Evolutionary conservation across 2,888 invertebrate genomes (phyloP).

Genomic region (Trichacis sp.): DNA sequence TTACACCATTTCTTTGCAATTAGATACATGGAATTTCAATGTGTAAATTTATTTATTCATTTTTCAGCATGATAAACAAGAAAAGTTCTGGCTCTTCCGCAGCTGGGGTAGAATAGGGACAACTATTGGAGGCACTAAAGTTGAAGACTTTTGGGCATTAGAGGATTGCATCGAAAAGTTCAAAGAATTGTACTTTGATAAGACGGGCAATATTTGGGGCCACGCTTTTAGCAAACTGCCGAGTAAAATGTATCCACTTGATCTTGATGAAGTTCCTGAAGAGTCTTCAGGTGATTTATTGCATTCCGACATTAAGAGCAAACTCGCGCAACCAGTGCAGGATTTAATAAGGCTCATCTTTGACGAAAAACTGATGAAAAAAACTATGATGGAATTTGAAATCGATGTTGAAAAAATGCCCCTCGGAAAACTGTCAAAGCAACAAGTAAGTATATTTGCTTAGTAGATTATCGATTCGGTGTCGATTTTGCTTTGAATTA

Average conservation of each 20-base stretch:
- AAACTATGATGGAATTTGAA: slow-evolving; percentile 93
- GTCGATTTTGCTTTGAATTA: no score
- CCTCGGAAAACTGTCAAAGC: slow-evolving; percentile 90
- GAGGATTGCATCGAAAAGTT: slow-evolving; percentile 76
- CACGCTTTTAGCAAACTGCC: slow-evolving; percentile 78
- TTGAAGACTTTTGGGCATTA: slow-evolving; percentile 71
- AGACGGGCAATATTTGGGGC: slow-evolving; percentile 86
- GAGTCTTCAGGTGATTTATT: slow-evolving; percentile 67
- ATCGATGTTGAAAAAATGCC: slow-evolving; percentile 99
- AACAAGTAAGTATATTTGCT: slow-evolving; percentile 33
- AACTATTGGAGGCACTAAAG: slow-evolving; percentile 82
- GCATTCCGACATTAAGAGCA: slow-evolving; percentile 74
- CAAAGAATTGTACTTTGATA: slow-evolving; percentile 77
- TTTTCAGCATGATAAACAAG: slow-evolving; percentile 72
- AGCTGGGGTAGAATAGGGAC: slow-evolving; percentile 97
- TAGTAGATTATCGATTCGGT: no score
- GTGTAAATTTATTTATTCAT: no score
- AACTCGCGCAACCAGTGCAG: slow-evolving; percentile 82
- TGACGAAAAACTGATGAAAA: slow-evolving; percentile 92
- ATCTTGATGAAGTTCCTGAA: slow-evolving; percentile 86
- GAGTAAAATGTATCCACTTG: slow-evolving; percentile 84
- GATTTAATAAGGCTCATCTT: slow-evolving; percentile 88
- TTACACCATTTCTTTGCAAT: no score
- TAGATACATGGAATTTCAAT: no score
- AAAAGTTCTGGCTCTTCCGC: slow-evolving; percentile 84